Conservation (phyloP, 2,888 invertebrate genomes). For the Drosophila rubida region DNA sequence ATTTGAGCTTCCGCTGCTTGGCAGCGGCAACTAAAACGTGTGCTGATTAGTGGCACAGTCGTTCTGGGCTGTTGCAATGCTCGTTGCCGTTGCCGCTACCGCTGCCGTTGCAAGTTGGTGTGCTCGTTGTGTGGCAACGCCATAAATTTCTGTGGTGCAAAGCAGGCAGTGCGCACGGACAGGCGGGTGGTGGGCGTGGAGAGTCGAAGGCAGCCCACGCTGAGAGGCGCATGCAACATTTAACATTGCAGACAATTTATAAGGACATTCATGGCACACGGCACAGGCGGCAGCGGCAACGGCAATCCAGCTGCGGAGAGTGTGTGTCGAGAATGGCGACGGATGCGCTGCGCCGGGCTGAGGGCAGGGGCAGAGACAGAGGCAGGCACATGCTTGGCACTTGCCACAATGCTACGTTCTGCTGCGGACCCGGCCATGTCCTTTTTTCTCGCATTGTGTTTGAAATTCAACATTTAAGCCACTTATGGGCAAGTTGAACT, state of each 20-base stretch:
- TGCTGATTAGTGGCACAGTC: slow-evolving; percentile 75
- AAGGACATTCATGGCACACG: slow-evolving; percentile 80
- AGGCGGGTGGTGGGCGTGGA: slow-evolving; percentile 9
- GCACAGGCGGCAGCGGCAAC: slow-evolving; percentile 38
- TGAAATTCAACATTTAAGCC: slow-evolving; percentile 81
- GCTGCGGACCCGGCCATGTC: slow-evolving; percentile 41
- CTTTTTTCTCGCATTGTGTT: slow-evolving; percentile 71
- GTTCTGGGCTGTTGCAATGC: slow-evolving; percentile 45
- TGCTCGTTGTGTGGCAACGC: slow-evolving; percentile 59
- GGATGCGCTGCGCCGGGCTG: slow-evolving; percentile 34
- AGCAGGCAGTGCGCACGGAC: slow-evolving; percentile 39
- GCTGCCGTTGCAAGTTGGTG: slow-evolving; percentile 33
- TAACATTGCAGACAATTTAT: slow-evolving; percentile 81
- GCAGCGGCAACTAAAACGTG: slow-evolving; percentile 77
- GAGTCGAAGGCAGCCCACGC: slow-evolving; percentile 49
- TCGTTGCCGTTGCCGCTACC: slow-evolving; percentile 23
- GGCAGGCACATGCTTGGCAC: slow-evolving; percentile 70
- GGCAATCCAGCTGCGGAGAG: slow-evolving; percentile 7
- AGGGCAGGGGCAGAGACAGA: too few relatives aligned
- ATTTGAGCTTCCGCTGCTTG: slow-evolving; percentile 78
- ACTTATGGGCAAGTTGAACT: slow-evolving; percentile 81
- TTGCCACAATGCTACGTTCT: slow-evolving; percentile 69
- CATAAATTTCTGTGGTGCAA: slow-evolving; percentile 75
- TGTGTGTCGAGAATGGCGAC: slow-evolving; percentile 19
- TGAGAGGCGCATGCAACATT: slow-evolving; percentile 75